phyloP scores from a whole-genome alignment of 2,113 vertebrate species.

The Morone saxatilis region DNA sequence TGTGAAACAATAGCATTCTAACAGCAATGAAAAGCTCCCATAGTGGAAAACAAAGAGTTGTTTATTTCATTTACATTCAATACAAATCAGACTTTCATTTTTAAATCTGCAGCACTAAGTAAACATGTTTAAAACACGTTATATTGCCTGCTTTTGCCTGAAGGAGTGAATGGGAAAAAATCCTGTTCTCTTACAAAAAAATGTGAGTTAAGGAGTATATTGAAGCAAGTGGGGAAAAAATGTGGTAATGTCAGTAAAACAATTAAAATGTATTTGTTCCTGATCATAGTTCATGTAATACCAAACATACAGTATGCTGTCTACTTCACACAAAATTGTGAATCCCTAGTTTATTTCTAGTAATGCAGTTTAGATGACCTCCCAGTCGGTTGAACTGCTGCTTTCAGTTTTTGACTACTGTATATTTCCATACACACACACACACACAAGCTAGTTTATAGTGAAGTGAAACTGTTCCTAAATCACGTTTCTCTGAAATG shows the following conservation, averaged over 20 bases:
- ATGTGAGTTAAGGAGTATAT: not conserved
- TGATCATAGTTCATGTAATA: not conserved
- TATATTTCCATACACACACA: constrained; percentile 8
- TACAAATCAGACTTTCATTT: constrained; percentile 18
- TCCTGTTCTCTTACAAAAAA: constrained; percentile 3
- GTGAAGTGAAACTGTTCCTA: not conserved
- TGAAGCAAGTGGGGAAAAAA: not conserved
- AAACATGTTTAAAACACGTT: not conserved
- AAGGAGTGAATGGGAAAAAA: not conserved
- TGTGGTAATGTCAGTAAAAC: not conserved
- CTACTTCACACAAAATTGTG: not conserved
- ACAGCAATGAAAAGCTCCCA: not conserved
- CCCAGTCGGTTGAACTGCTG: not conserved
- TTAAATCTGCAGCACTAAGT: not conserved
- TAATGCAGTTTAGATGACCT: not conserved
- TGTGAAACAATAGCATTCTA: not conserved
- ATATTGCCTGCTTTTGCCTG: not conserved
- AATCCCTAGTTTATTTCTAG: not conserved
- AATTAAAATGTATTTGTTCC: not conserved
- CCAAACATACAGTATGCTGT: not conserved
- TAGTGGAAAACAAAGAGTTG: not conserved
- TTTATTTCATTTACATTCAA: constrained; percentile 54
- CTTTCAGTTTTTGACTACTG: not conserved
- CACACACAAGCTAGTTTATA: not conserved
- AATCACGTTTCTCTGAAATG: not conserved